Evolutionary conservation across 2,888 invertebrate species (phyloP).

Genomic region (Spisula subtruncata): DNA sequence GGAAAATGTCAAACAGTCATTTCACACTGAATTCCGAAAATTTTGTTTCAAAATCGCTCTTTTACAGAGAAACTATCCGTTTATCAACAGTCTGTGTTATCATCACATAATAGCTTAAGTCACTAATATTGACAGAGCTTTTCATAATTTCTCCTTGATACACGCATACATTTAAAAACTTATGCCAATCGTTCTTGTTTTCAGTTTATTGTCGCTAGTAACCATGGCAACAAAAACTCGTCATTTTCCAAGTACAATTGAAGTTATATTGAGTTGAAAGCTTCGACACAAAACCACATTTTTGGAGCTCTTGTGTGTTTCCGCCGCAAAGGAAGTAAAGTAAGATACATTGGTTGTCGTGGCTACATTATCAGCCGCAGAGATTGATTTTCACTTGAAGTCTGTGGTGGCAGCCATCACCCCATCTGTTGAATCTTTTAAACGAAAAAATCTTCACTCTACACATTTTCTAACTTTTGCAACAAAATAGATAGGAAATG

Average conservation of each 20-base stretch:
- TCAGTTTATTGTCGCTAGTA: constrained; percentile 34
- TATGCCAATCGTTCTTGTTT: constrained; percentile 44
- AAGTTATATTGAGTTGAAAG: constrained; percentile 60
- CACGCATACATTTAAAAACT: constrained; percentile 60
- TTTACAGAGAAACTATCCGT: no score
- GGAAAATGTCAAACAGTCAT: constrained; percentile 26
- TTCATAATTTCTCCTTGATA: constrained; percentile 65
- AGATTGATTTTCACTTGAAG: constrained; percentile 66
- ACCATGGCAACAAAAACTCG: constrained; percentile 55
- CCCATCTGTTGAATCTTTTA: constrained; percentile 64
- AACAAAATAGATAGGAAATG: no score
- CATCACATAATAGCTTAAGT: constrained; percentile 61
- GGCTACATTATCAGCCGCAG: constrained; percentile 71
- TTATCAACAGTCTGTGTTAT: constrained; percentile 15
- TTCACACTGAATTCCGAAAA: constrained; percentile 24
- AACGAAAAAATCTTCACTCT: constrained; percentile 7
- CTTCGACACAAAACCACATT: constrained; percentile 70
- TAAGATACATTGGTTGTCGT: constrained; percentile 67
- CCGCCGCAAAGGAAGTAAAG: constrained; percentile 63
- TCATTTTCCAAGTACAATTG: constrained; percentile 61
- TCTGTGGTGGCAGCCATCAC: constrained; percentile 33
- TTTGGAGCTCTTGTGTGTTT: constrained; percentile 67
- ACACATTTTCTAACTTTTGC: not conserved
- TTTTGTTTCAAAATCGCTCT: not conserved
- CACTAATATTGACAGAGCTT: constrained; percentile 65